Evolutionary conservation across 1,140 invertebrate species (phyloP).

Genomic region (Pseudomyrmex flavicornis): DNA sequence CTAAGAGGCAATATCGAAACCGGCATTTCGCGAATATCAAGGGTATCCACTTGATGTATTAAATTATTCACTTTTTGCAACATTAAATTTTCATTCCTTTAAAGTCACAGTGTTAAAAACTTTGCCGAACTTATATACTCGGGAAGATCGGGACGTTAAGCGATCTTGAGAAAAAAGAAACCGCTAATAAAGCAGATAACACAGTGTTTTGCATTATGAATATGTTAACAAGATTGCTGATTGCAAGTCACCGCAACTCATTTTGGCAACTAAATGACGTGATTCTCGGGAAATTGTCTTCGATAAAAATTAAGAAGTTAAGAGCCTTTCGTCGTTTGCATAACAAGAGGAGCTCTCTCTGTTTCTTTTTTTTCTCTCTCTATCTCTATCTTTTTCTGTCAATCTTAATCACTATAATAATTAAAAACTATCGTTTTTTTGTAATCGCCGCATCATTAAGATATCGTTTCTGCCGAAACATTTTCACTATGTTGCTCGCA

Average conservation of each 20-base stretch:
- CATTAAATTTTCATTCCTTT: constrained; percentile 13
- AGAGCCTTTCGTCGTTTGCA: not conserved
- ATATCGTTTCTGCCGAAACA: not conserved
- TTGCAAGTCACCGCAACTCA: not conserved
- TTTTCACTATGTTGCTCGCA: constrained; percentile 29
- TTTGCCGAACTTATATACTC: not conserved
- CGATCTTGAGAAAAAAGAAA: constrained; percentile 13
- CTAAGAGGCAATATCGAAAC: not conserved
- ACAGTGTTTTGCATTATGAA: constrained; percentile 12
- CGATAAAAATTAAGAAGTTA: constrained; percentile 14
- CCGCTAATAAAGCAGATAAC: constrained; percentile 5
- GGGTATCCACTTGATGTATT: constrained; percentile 7
- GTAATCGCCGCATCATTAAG: too few relatives aligned
- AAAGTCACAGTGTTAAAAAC: constrained; percentile 22
- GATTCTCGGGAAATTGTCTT: not conserved
- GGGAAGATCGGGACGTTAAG: constrained; percentile 8
- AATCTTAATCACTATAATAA: not conserved
- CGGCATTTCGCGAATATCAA: not conserved
- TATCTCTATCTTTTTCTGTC: too few relatives aligned
- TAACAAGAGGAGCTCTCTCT: too few relatives aligned
- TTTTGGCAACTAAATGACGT: constrained; percentile 10
- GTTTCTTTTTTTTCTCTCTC: too few relatives aligned
- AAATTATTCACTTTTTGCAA: constrained; percentile 29
- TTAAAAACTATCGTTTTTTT: constrained; percentile 18
- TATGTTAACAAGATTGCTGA: constrained; percentile 11